Evolutionary conservation across 2,888 invertebrate genomes (phyloP), one percentile per base, ranked within the genome.

Genomic region (Acholoe squamosa): DNA sequence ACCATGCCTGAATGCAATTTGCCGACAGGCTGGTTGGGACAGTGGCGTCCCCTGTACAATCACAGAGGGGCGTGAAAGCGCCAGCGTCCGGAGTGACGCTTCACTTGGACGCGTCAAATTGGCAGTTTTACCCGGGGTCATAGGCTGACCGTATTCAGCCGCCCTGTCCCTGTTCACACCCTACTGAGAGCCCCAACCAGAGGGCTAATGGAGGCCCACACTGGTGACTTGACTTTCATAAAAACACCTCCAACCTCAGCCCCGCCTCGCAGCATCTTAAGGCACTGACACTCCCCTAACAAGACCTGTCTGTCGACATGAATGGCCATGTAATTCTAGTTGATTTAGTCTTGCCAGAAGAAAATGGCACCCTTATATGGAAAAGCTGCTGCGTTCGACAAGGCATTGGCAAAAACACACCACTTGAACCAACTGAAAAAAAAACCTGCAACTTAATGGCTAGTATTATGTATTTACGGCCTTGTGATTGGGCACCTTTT

Each of bases 61-160:
- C 61, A 61, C n/a, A 0, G 22, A 61, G 61, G 22, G n/a, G 61
- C 5, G 61, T n/a, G 61, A 19, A 19, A 3, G 14, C 19, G 61
- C 22, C 61, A n/a, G n/a, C 61, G n/a, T 61, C 61, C n/a, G n/a
- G 61, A n/a, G 61, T 3, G 61, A 61, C 61, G 61, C 61, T 61
- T 61, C 61, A n/a, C 61, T 61, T 61, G 22, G n/a, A 61, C 61
- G 22, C 61, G 61, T 61, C 61, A 61, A 43, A 61, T 61, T 61
- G 61, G 61, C 61, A 14, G 61, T 3, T 61, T 61, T 61, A 61
- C 7, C 61, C 7, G 3, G 61, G n/a, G 61, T 61, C 61, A 61
- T 1, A 61, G 61, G 61, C 61, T 19, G 61, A 14, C 61, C 19
- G 61, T 3, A 61, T 61, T 61, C 61, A 61, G 22, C 61, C n/a